Conservation (phyloP, 1,140 invertebrate species). For the Macrobrachium nipponense region DNA sequence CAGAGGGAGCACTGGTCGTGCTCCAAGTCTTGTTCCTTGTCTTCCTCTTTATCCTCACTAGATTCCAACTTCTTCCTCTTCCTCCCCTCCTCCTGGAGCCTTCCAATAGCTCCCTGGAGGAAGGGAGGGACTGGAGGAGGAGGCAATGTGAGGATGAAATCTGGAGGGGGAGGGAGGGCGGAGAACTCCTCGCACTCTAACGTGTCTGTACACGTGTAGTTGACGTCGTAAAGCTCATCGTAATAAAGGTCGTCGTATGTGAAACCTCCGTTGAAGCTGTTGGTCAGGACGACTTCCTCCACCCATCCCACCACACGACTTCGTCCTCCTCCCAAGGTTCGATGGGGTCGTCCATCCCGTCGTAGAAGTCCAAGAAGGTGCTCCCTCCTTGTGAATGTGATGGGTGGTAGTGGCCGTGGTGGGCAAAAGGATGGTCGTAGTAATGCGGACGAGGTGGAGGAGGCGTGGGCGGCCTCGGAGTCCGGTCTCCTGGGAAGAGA, state of each 20-base stretch:
- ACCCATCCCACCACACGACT: constrained; percentile 56
- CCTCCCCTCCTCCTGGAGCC: constrained; percentile 31
- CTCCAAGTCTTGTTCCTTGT: constrained; percentile 2
- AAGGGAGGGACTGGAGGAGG: constrained; percentile 53
- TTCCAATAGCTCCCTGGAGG: constrained; percentile 41
- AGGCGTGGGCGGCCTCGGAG: constrained; percentile 24
- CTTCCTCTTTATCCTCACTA: constrained; percentile 12
- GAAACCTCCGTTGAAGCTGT: constrained; percentile 41
- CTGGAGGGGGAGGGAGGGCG: constrained; percentile 36
- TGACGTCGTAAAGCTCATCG: constrained; percentile 47
- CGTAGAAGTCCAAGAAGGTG: constrained; percentile 49
- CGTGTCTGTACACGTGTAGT: constrained; percentile 54
- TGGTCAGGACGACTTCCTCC: constrained; percentile 52
- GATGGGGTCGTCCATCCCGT: constrained; percentile 27
- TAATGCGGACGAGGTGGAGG: constrained; percentile 7
- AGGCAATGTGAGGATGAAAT: constrained; percentile 50
- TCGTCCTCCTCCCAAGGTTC: constrained; percentile 56
- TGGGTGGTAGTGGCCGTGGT: constrained; percentile 2
- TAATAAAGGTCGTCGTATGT: constrained; percentile 30
- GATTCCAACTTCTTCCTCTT: constrained; percentile 21
- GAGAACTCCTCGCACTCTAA: constrained; percentile 45
- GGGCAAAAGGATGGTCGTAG: constrained; percentile 15
- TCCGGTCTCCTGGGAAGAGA: constrained; percentile 41
- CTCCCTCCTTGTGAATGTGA: background rate
- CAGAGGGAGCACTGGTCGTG: constrained; percentile 37